These are phyloP conservation scores for Picathartes gymnocephalus DNA, from an alignment of 2,113 vertebrate species.

Conservation along the genomic window DNA sequence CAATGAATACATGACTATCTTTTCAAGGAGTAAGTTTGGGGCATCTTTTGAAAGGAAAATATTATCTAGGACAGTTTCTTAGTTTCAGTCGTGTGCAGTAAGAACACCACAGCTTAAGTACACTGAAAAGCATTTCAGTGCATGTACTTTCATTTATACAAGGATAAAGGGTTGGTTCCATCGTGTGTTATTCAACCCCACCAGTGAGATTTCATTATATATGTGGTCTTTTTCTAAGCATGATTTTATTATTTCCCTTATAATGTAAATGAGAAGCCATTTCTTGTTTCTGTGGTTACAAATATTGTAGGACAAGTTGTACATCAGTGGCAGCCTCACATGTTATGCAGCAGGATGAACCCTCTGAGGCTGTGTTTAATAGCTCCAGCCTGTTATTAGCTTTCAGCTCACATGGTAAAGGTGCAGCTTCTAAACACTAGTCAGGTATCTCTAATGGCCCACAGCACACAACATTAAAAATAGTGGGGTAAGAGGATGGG, in stretches of 20 bases:
- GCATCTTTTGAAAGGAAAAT: not conserved
- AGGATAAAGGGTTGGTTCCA: not conserved
- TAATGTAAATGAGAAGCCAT: not conserved
- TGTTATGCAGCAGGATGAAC: not conserved
- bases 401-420: not conserved
- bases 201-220: not conserved
- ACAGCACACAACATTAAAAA: not conserved
- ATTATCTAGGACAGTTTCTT: not conserved
- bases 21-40: not conserved
- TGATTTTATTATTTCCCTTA: not conserved
- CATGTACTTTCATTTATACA: not conserved
- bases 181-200: not conserved
- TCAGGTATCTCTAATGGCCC: not conserved
- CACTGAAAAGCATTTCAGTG: not conserved
- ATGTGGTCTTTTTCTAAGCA: not conserved
- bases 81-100: not conserved
- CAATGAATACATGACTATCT: not conserved
- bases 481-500: accelerated
- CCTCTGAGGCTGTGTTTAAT: not conserved
- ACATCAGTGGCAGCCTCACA: not conserved
- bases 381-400: not conserved
- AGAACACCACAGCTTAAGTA: not conserved
- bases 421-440: not conserved
- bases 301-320: not conserved
- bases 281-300: not conserved